phyloP scores from a whole-genome alignment of 2,888 invertebrate genomes.

The Euplagia quadripunctaria region DNA sequence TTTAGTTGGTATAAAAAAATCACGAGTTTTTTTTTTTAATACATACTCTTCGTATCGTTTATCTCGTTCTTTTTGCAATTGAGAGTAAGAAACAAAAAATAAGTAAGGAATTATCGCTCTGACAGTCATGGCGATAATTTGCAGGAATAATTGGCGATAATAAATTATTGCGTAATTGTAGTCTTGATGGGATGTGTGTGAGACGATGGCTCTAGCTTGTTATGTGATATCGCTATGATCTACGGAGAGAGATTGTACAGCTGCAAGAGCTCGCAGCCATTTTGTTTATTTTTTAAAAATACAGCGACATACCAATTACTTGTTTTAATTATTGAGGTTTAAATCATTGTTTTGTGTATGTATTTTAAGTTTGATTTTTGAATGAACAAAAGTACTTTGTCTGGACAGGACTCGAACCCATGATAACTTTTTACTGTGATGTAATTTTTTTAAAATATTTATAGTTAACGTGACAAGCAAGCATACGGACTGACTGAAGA shows the following conservation, averaged over 20 bases:
- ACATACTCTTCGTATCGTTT: neutral
- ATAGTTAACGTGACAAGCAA: too few species aligned
- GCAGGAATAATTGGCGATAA: conserved; percentile 6
- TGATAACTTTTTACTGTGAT: too few species aligned
- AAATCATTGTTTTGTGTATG: too few species aligned
- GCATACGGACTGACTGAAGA: too few species aligned
- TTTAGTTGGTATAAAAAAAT: too few species aligned
- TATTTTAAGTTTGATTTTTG: too few species aligned
- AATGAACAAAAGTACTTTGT: too few species aligned
- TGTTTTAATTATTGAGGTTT: too few species aligned
- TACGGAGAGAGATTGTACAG: conserved; percentile 1
- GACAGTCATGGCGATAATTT: conserved; percentile 16
- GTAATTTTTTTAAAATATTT: too few species aligned
- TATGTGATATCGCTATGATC: conserved; percentile 31
- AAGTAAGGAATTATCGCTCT: neutral
- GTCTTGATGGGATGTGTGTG: conserved; percentile 24
- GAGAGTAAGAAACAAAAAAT: neutral
- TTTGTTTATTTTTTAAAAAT: neutral
- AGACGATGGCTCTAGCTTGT: conserved; percentile 11
- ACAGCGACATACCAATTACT: neutral
- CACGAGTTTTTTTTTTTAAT: too few species aligned
- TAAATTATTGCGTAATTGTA: conserved; percentile 46
- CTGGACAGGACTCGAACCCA: too few species aligned
- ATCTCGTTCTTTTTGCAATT: neutral
- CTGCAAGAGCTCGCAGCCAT: too few species aligned